Evolutionary conservation across 2,113 vertebrate species (phyloP), one percentile per base, ranked within the genome.

Genomic region (Lophochroa leadbeateri): DNA sequence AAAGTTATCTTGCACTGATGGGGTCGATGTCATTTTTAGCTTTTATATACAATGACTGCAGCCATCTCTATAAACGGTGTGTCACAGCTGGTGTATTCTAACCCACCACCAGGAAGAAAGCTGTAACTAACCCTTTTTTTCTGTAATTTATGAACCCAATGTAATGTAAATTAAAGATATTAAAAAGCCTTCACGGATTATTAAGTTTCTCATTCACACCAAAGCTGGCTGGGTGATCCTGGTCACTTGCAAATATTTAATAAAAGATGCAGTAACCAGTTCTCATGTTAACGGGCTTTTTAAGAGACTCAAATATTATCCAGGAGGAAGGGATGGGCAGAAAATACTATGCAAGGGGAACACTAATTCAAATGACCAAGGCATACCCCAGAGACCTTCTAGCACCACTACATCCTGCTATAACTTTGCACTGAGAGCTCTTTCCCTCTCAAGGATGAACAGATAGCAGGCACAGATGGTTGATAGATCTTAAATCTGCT

Each of bases 401-500:
- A 86, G 61, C 47, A 68, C 39, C 46, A 43, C 50, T 29, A 13
- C 33, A 65, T 76, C 65, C n/a, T 37, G 37, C 17, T 46, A 20
- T 1, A 81, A 18, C 25, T 92, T 65, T 75, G 50, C 72, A 55
- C 10, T 3, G 5, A 88, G 14, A 67, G 37, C 37, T 53, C 55
- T 61, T 80, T 63, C 44, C 11, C 46, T 58, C 47, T 86, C 2
- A 0, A 75, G 47, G 46, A 91, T 37, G 55, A 92, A 83, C 37
- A 88, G 46, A 86, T 15, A 92, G 13, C 50, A 46, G n/a, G 69
- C 83, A 94, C 94, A 95, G 96, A 88, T 88, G 95, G 92, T 2
- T 86, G 82, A 75, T 2, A 74, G 53, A 86, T 49, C 43, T 81
- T 64, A 75, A 33, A 63, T 70, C 72, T 46, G n/a, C 64, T 86